phyloP scores from a whole-genome alignment of 2,888 invertebrate genomes.

The Caenorhabditis sp. region DNA sequence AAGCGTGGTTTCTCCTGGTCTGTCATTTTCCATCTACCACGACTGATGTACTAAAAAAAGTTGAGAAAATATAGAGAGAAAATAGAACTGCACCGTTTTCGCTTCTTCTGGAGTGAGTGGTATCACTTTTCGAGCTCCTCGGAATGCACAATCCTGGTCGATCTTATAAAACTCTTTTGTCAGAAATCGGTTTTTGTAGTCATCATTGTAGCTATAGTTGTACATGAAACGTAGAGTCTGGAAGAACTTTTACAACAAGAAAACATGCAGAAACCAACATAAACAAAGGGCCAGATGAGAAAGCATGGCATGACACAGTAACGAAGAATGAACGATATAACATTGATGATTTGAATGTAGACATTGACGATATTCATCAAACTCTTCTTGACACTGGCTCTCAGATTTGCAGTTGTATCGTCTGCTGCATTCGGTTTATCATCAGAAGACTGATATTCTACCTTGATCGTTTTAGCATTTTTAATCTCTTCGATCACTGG shows the following conservation, averaged over 20 bases:
- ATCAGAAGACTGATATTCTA: slow-evolving; percentile 27
- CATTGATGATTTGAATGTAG: slow-evolving; percentile 55
- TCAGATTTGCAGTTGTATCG: slow-evolving; percentile 59
- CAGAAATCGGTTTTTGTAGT: slow-evolving; percentile 74
- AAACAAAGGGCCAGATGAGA: slow-evolving; percentile 63
- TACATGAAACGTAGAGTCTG: slow-evolving; percentile 71
- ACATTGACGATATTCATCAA: slow-evolving; percentile 54
- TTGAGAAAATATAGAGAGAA: slow-evolving; percentile 17
- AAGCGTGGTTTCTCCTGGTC: slow-evolving; percentile 64
- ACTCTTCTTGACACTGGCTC: slow-evolving; percentile 63
- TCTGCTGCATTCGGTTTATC: slow-evolving; percentile 57
- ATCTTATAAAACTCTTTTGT: slow-evolving; percentile 74
- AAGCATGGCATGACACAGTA: slow-evolving; percentile 54
- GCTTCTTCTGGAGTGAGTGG: slow-evolving; percentile 73
- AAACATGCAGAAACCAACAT: slow-evolving; percentile 42
- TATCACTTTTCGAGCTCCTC: slow-evolving; percentile 67
- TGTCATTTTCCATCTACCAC: slow-evolving; percentile 67
- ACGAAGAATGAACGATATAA: slow-evolving; percentile 50
- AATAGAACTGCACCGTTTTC: slow-evolving; percentile 47
- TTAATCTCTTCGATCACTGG: slow-evolving; percentile 58
- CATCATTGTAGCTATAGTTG: slow-evolving; percentile 70
- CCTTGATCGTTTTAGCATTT: slow-evolving; percentile 46
- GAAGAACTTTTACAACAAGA: neutral
- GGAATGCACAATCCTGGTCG: slow-evolving; percentile 72
- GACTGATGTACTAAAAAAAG: slow-evolving; percentile 59